Evolutionary conservation across 2,888 invertebrate species (phyloP), one percentile per base, ranked within the genome.

Genomic region (Stomorhina lunata): DNA sequence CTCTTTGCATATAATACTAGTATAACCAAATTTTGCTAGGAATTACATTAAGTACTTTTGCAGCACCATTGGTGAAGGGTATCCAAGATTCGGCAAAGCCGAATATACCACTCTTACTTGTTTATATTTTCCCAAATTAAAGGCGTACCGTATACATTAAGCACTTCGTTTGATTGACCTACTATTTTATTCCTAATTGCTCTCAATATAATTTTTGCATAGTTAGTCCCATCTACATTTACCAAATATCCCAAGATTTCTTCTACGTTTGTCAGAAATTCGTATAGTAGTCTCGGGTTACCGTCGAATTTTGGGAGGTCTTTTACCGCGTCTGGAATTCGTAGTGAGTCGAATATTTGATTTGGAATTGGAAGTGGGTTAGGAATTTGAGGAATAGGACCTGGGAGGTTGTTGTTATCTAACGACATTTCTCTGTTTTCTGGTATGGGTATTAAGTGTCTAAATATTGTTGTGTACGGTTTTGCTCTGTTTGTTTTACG

Each of bases 161-260:
- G 66, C 4, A 83, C 78, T 57, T 85, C 84, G 32, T 86, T 85
- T 9, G 85, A 85, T 53, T 78, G 63, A 0, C 84, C 82, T 20
- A 57, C 71, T 34, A 85, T 84, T 79, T 85, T 85, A 65, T 86
- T 85, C n/a, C 84, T 76, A 71, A 84, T 81, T 7, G 82, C 69
- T 2, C 84, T 65, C 17, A 86, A 27, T 22, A 86, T 45, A 22
- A 85, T 66, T 80, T 80, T 76, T 7, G 53, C 29, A 29, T 50
- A 72, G 22, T 84, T 75, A 4, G 68, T 59, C 20, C 75, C 69
- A 37, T 78, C 75, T 12, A 77, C 4, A 12, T 50, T 32, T 12
- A 59, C 53, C 7, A 84, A 34, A 25, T 72, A 78, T 32, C 59
- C 69, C 50, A 84, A 55, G 9, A 85, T 80, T 66, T 84, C 84